phyloP scores from a whole-genome alignment of 2,888 invertebrate species.

The Stenoptilia bipunctidactyla region DNA sequence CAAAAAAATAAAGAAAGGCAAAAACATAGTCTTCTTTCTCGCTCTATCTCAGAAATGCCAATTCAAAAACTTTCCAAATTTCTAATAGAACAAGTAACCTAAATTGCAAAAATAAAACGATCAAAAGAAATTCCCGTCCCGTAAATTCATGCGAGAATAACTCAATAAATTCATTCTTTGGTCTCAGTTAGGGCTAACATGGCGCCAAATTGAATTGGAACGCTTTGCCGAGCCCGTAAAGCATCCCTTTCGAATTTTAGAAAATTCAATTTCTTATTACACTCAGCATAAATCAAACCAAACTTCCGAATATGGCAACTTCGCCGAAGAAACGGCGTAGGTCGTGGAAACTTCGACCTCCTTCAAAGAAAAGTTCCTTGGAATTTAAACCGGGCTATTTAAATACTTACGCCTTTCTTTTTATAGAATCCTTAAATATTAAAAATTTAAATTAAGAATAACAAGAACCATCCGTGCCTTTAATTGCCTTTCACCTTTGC shows the following conservation, averaged over 20 bases:
- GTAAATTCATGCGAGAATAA: slow-evolving; percentile 42
- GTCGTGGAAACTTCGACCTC: no score
- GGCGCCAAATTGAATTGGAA: slow-evolving; percentile 54
- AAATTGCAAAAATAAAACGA: slow-evolving; percentile 17
- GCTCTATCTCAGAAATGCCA: neutral
- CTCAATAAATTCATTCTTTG: slow-evolving; percentile 47
- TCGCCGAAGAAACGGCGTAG: no score
- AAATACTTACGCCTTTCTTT: no score
- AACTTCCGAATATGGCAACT: neutral
- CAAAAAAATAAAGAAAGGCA: neutral
- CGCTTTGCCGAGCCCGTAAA: slow-evolving; percentile 30
- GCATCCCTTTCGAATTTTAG: slow-evolving; percentile 38
- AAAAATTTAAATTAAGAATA: no score
- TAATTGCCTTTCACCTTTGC: no score
- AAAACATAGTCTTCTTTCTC: neutral
- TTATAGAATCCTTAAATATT: no score
- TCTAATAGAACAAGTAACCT: slow-evolving; percentile 16
- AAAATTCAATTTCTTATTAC: slow-evolving; percentile 46
- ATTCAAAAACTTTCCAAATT: neutral
- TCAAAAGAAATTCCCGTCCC: slow-evolving; percentile 38
- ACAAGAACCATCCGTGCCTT: no score
- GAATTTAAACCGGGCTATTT: no score
- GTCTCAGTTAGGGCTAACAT: slow-evolving; percentile 30
- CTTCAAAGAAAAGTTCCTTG: no score
- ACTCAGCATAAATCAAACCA: slow-evolving; percentile 31